Base-by-base conservation (phyloP, 2,888 invertebrate genomes). In the Lutraria lutraria region DNA sequence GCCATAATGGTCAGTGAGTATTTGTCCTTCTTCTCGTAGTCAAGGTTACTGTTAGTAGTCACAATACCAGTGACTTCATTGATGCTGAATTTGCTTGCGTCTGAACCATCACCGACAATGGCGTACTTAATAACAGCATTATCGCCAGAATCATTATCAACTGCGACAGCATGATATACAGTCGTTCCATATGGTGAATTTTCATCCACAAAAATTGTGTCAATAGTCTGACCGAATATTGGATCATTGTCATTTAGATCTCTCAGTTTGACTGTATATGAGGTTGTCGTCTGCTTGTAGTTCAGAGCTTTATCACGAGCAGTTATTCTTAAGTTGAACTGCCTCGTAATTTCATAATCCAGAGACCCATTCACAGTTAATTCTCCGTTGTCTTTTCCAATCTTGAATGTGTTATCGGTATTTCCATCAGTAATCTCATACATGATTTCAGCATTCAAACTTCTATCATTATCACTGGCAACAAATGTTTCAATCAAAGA, bases 241-340 rank as follows among this genome's bases (percentile, higher is more conserved):
- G 99, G 99, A 16, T 98, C 98, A 96, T 99, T 99, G 95, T 99
- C 96, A 92, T 96, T 99, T 63, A 99, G 98, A 96, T 99, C 99
- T 0, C 98, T 98, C 0, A 99, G 97, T 85, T 98, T 98, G 0
- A 99, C 98, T 0, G 98, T 98, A 13, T 99, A 97, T 94, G 98
- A 98, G 0, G 98, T 98, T 10, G 98, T 98, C 0, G 98, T 97
- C 95, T 97, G 97, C 93, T 97, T 98, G 0, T 98, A 97, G 93
- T 98, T 98, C 95, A 98, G 98, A 3, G 98, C 99, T 83, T 98
- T 97, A 97, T 99, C 99, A 91, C 97, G 97, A 0, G 98, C 99
- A 0, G 98, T 98, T 88, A 99, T 98, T 95, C 98, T 98, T 4
- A 99, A 96, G 85, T 98, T 97, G 96, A 99, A 99, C 96, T 98